A percentile compares a stretch with the other conserved stretches of the same genome.
These are phyloP conservation scores for Achlya flavicornis DNA, from an alignment of 2,888 invertebrate species.

Conservation along the genomic window DNA sequence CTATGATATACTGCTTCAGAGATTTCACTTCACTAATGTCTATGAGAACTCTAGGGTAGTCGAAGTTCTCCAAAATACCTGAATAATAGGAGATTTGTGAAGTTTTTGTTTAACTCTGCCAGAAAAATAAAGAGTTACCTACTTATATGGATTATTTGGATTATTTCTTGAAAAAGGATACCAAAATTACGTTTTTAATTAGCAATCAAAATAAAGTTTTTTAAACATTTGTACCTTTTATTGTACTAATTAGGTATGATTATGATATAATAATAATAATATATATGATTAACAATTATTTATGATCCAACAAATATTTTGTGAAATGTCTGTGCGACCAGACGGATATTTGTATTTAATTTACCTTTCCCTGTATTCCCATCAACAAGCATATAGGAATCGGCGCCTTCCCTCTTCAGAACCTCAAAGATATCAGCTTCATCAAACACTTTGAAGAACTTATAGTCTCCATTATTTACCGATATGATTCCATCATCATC, in stretches of 20 bases:
- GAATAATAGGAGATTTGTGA: constrained; percentile 52
- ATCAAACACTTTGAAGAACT: constrained; percentile 77
- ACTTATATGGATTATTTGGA: too few species aligned
- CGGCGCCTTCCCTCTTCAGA: constrained; percentile 64
- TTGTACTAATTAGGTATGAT: too few species aligned
- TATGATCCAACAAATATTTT: too few species aligned
- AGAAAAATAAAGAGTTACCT: too few species aligned
- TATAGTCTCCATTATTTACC: constrained; percentile 72
- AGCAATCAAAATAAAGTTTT: too few species aligned
- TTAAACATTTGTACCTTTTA: too few species aligned
- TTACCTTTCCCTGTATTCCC: constrained; percentile 89
- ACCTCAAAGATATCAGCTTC: constrained; percentile 76
- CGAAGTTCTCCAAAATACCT: constrained; percentile 63
- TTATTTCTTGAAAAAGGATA: too few species aligned
- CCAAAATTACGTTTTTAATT: too few species aligned
- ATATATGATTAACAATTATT: too few species aligned
- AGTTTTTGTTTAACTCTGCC: background rate
- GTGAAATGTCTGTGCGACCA: too few species aligned
- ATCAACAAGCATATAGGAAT: constrained; percentile 84
- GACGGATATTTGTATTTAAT: background rate
- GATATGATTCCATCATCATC: constrained; percentile 57
- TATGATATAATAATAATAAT: too few species aligned
- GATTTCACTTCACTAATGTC: constrained; percentile 65
- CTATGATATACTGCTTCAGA: constrained; percentile 56
- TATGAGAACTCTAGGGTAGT: constrained; percentile 59